These are phyloP conservation scores for Paraescarpia echinospica DNA, from an alignment of 1,140 invertebrate genomes.

Conservation along the genomic window DNA sequence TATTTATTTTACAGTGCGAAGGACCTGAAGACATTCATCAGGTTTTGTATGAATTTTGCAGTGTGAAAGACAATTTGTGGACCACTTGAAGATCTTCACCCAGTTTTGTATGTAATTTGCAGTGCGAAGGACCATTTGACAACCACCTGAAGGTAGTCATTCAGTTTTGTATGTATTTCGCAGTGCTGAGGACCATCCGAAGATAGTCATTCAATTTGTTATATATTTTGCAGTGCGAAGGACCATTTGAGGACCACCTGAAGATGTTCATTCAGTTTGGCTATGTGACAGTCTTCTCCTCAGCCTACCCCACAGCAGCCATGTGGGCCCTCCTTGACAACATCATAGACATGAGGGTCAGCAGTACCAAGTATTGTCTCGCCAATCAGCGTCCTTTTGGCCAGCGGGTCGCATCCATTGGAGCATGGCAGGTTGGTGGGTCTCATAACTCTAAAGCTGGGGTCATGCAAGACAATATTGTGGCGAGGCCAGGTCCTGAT, in stretches of 20 bases:
- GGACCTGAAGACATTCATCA: too few species aligned
- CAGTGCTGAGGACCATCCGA: neutral
- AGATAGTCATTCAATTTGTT: neutral
- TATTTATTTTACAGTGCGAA: too few species aligned
- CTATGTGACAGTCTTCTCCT: constrained; percentile 82
- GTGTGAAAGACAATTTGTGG: too few species aligned
- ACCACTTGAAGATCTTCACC: too few species aligned
- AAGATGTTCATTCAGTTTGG: constrained; percentile 93
- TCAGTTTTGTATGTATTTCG: too few species aligned
- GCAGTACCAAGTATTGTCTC: constrained; percentile 94
- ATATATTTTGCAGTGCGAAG: constrained; percentile 67
- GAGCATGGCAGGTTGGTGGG: constrained; percentile 86
- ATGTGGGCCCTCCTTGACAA: constrained; percentile 83
- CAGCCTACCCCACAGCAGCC: constrained; percentile 82
- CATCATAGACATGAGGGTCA: constrained; percentile 77
- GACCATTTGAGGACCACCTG: constrained; percentile 94
- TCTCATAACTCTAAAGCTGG: too few species aligned
- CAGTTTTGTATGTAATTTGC: too few species aligned
- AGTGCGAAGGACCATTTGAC: too few species aligned
- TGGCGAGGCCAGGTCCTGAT: too few species aligned
- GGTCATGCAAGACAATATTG: too few species aligned
- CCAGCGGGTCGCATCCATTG: constrained; percentile 87
- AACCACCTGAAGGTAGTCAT: too few species aligned
- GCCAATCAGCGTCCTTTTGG: constrained; percentile 92
- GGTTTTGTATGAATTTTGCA: too few species aligned